Evolutionary conservation across 2,113 vertebrate genomes (phyloP).

Genomic region (Heterochromis multidens): DNA sequence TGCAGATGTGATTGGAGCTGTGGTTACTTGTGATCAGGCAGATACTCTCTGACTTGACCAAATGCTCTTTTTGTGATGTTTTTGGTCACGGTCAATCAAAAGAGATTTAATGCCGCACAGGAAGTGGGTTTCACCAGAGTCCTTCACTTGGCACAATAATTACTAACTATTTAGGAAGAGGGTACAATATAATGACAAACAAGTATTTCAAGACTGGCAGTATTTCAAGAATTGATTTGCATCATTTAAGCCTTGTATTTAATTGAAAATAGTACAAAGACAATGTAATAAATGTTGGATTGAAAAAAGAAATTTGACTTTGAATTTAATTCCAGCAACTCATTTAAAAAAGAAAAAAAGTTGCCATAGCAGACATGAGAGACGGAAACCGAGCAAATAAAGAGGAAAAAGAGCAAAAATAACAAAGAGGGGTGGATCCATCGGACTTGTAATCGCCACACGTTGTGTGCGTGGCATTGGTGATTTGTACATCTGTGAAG

Average conservation of each 20-base stretch:
- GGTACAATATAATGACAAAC: neutral
- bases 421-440: neutral
- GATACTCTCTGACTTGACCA: neutral
- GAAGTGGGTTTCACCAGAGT: neutral
- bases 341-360: neutral
- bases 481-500: neutral
- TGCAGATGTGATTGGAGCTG: neutral
- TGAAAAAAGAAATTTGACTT: neutral
- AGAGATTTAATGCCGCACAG: neutral
- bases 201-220: no score
- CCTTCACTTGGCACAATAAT: neutral
- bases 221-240: neutral
- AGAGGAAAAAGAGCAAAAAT: neutral
- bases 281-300: neutral
- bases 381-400: neutral
- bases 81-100: neutral
- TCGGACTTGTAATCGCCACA: neutral
- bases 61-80: neutral
- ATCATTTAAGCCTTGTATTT: neutral
- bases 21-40: neutral
- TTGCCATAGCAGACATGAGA: neutral
- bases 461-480: neutral
- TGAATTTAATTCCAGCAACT: neutral
- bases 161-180: neutral
- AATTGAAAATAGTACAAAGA: no score